Evolutionary conservation across 2,888 invertebrate genomes (phyloP).

Genomic region (Saturnia pavonia): DNA sequence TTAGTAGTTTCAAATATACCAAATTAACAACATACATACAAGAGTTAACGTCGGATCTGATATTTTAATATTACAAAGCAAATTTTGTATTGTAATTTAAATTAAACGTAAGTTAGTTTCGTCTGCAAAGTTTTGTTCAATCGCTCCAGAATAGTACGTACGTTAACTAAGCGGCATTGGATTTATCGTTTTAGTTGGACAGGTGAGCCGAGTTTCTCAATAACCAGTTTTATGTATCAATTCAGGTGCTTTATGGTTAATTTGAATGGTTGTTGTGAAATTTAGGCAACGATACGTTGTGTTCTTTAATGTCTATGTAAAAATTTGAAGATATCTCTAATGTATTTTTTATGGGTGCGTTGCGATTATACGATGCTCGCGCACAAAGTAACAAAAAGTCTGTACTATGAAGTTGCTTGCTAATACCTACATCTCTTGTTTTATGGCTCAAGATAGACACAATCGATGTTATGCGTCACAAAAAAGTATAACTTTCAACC

Average conservation of each 20-base stretch:
- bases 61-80: not conserved
- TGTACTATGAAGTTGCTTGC: no score
- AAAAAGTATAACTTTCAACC: no score
- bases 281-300: not conserved
- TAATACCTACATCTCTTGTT: no score
- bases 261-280: not conserved
- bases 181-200: not conserved
- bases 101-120: not conserved
- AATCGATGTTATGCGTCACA: no score
- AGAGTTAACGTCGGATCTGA: not conserved
- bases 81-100: constrained; percentile 1
- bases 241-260: not conserved
- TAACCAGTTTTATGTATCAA: not conserved
- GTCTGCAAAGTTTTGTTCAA: constrained; percentile 4
- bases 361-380: no score
- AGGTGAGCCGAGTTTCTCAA: not conserved
- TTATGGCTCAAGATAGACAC: no score
- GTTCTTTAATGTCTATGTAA: not conserved
- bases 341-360: no score
- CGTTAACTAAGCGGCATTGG: not conserved
- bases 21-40: not conserved
- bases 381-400: no score
- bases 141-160: not conserved
- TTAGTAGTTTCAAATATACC: no score
- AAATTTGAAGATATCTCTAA: no score